phyloP scores from a whole-genome alignment of 2,113 vertebrate genomes.

The Lepidothrix coronata region DNA sequence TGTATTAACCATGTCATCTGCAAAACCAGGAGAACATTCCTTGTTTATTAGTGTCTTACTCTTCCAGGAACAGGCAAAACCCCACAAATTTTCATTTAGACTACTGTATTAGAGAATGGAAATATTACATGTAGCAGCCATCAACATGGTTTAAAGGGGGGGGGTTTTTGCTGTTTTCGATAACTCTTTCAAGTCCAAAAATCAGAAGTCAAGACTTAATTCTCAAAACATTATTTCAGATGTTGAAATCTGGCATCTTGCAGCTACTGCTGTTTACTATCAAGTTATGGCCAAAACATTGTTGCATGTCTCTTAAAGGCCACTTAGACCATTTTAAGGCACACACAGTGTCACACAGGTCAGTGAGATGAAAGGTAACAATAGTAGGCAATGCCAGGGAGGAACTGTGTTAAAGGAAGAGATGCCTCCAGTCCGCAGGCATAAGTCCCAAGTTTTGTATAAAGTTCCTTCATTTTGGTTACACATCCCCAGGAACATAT shows the following conservation, averaged over 20 bases:
- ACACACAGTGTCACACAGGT: not conserved
- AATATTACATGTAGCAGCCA: not conserved
- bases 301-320: not conserved
- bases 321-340: not conserved
- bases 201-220: not conserved
- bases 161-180: not conserved
- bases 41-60: not conserved
- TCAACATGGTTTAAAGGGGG: not conserved
- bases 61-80: not conserved
- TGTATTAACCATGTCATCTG: not conserved
- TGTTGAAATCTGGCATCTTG: not conserved
- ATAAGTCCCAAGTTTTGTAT: rapidly evolving
- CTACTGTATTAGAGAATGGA: not conserved
- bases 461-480: not conserved
- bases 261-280: not conserved
- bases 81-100: not conserved
- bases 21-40: not conserved
- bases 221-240: not conserved
- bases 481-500: not conserved
- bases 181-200: not conserved
- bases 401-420: not conserved
- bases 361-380: not conserved
- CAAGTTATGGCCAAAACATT: not conserved
- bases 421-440: not conserved
- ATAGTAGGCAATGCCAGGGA: not conserved